Evolutionary conservation across 2,888 invertebrate species (phyloP), one percentile per base, ranked within the genome.

Genomic region (Spisula solida): DNA sequence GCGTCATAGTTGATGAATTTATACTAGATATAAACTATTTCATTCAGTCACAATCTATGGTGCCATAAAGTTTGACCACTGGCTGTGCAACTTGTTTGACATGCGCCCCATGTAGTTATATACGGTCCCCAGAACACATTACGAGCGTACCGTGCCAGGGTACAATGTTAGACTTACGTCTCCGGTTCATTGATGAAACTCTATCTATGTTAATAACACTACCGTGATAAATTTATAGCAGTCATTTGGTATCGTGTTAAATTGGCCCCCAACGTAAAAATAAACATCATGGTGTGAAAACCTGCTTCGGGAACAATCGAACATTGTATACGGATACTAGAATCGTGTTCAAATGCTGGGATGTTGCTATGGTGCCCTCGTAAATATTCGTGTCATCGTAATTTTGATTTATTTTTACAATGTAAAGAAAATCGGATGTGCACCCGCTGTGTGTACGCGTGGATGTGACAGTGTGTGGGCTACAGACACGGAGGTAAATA

Each of bases 371-470:
- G 55, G 70, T 87, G 55, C 78, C 66, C 31, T 79, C 87, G 85
- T 90, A 90, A 87, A 90, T 87, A 85, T 85, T 85, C 85, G 82
- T 90, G 90, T 90, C 90, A 90, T 16, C 34, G 31, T 29, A 34
- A 41, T 41, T 85, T 48, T 85, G 85, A 85, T 85, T 85, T 85
- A 85, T 85, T 56, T 79, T 47, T 60, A 16, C 25, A 16, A 29
- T 51, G 75, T 78, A 84, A 55, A 78, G 70, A 84, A 55, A 84
- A n/a, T 0, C 25, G 60, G 60, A 25, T 25, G 10, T 25, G 25
- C 10, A 66, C 60, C 6, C 41, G 41, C 56, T 25, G 60, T 66
- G 60, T 2, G 20, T 25, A 6, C 60, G n/a, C 41, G 25, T 47
- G 29, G 75, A 29, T 66, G 34, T 70, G 29, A 25, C 75, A 83